These are phyloP conservation scores for Chymomyza fuscimana DNA, from an alignment of 2,888 invertebrate species.

Conservation along the genomic window DNA sequence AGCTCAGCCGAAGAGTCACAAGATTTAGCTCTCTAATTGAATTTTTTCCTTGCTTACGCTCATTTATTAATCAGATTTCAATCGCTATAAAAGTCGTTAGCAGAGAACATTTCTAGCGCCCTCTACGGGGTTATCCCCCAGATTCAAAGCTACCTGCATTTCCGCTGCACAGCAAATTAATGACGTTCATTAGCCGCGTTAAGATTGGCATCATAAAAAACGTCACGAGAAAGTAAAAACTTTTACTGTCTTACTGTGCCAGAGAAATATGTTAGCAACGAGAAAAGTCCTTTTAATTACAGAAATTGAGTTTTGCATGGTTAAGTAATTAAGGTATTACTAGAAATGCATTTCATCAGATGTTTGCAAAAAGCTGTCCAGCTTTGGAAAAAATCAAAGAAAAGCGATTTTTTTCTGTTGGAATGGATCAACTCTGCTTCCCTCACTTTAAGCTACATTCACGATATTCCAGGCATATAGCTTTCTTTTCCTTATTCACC, in stretches of 20 bases:
- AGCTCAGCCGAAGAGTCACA: conserved; percentile 10
- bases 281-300: neutral
- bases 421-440: too few relatives aligned
- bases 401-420: too few relatives aligned
- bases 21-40: conserved; percentile 56
- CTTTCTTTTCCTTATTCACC: too few relatives aligned
- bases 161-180: conserved; percentile 55
- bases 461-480: too few relatives aligned
- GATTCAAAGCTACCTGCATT: conserved; percentile 39
- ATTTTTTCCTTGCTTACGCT: conserved; percentile 53
- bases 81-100: conserved; percentile 45
- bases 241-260: conserved; percentile 7
- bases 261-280: neutral
- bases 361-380: too few relatives aligned
- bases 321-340: neutral
- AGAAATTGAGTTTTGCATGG: neutral
- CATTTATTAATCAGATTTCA: conserved; percentile 76
- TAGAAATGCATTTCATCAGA: too few relatives aligned
- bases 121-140: neutral
- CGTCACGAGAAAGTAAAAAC: neutral
- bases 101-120: neutral
- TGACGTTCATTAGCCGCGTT: conserved; percentile 71
- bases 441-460: too few relatives aligned
- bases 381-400: too few relatives aligned
- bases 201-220: conserved; percentile 53